These are phyloP conservation scores for Cnemophilus loriae DNA, from an alignment of 2,113 vertebrate genomes.

Conservation along the genomic window DNA sequence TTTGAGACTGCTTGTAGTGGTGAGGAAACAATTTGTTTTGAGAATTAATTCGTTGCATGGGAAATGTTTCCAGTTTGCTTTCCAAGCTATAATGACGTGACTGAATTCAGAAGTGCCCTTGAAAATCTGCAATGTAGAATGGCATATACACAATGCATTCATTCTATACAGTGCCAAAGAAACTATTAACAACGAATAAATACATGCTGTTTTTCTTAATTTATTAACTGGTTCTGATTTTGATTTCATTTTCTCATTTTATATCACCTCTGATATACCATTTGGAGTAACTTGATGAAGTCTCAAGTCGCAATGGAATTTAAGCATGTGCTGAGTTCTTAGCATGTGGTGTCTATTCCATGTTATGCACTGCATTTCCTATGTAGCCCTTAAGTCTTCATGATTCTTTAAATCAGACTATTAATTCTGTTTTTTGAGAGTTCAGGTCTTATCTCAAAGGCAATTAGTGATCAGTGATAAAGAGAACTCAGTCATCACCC, in stretches of 20 bases:
- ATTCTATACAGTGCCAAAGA: neutral
- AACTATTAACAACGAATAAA: neutral
- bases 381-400: neutral
- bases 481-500: neutral
- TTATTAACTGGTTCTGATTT: neutral
- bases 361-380: neutral
- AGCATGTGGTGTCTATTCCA: neutral
- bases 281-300: neutral
- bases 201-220: neutral
- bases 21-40: neutral
- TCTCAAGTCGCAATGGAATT: neutral
- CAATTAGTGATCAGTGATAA: neutral
- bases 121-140: neutral
- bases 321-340: neutral
- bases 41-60: conserved; percentile 14
- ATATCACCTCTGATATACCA: neutral
- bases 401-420: neutral
- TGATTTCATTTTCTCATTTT: neutral
- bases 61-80: conserved; percentile 34
- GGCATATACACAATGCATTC: neutral
- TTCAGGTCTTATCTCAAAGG: neutral
- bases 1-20: neutral
- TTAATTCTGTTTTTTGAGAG: neutral
- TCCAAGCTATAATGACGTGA: neutral
- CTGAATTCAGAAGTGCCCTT: conserved; percentile 30